Evolutionary conservation across 2,888 invertebrate species (phyloP).

Genomic region (Xanthorhoe designata): DNA sequence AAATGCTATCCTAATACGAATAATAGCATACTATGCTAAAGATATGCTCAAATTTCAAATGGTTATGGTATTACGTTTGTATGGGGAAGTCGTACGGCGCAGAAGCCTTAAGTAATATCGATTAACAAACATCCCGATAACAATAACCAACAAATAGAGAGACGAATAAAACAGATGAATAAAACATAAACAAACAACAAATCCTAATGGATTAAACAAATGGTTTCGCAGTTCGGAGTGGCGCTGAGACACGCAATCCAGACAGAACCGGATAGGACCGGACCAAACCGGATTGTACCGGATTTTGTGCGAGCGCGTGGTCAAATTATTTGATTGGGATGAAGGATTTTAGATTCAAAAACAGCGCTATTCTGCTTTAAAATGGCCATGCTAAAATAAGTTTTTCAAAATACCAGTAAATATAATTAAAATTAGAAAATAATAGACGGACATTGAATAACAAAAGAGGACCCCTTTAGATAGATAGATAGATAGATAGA

Average conservation of each 20-base stretch:
- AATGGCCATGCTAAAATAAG: no score
- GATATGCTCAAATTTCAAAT: no score
- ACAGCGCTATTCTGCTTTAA: neutral
- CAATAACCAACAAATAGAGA: neutral
- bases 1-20: no score
- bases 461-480: no score
- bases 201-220: constrained; percentile 6
- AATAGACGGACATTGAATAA: no score
- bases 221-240: neutral
- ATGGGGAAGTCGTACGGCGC: no score
- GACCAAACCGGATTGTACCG: neutral
- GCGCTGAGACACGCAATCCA: constrained; percentile 1
- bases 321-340: neutral
- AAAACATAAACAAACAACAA: constrained; percentile 9
- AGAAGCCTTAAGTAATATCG: no score
- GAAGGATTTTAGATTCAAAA: neutral
- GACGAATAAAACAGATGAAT: neutral
- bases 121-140: neutral
- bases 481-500: no score
- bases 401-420: no score
- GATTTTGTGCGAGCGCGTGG: neutral
- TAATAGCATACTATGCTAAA: no score
- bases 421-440: no score
- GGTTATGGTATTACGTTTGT: no score
- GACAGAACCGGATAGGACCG: neutral